Evolutionary conservation across 2,888 invertebrate species (phyloP).

Genomic region (Dorcus hopei): DNA sequence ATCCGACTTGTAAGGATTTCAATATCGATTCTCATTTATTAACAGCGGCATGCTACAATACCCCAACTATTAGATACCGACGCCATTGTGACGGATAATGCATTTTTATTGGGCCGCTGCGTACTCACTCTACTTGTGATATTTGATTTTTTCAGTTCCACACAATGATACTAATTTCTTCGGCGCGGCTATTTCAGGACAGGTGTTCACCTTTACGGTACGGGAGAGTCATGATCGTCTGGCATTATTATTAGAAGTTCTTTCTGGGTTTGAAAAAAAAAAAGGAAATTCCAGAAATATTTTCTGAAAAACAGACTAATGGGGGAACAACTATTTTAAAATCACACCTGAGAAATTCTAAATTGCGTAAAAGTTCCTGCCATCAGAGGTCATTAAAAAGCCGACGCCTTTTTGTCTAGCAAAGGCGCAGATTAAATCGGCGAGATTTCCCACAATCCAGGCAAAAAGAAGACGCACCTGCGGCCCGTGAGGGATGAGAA

Average conservation of each 20-base stretch:
- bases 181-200: conserved; percentile 1
- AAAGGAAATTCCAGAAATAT: no score
- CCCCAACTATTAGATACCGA: conserved; percentile 18
- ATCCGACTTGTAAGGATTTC: conserved; percentile 20
- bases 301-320: no score
- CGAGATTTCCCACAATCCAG: neutral
- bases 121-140: conserved; percentile 12
- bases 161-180: conserved; percentile 9
- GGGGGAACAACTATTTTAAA: no score
- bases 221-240: no score
- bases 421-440: neutral
- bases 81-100: conserved; percentile 19
- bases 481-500: conserved; percentile 10
- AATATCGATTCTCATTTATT: conserved; percentile 20
- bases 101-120: conserved; percentile 19
- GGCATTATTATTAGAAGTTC: no score
- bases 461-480: conserved; percentile 16
- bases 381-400: conserved; percentile 19
- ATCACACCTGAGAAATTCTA: no score
- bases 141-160: conserved; percentile 10
- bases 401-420: conserved; percentile 26
- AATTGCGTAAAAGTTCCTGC: neutral
- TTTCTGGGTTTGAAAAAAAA: no score
- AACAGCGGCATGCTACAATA: conserved; percentile 15
- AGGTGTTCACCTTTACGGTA: neutral